phyloP scores from a whole-genome alignment of 92 coral and sea anemone genomes.

The Zoanthus solanderi region DNA sequence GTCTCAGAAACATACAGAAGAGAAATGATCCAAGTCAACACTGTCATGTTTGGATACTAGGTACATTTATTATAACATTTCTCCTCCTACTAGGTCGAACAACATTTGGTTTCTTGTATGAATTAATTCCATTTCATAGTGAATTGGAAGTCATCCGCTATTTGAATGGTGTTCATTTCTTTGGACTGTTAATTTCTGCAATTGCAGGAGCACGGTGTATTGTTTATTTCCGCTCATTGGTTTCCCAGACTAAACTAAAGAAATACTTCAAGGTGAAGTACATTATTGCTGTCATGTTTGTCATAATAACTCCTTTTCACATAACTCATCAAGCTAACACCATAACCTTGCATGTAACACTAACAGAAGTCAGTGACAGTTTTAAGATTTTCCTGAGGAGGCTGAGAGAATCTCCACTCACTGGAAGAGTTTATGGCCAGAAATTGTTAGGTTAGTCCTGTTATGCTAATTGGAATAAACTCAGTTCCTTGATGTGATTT shows the following conservation, averaged over 20 bases:
- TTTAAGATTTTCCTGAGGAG: conserved; percentile 35
- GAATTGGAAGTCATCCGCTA: conserved; percentile 79
- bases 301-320: conserved; percentile 59
- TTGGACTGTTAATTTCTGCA: conserved; percentile 68
- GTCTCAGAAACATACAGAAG: conserved; percentile 36
- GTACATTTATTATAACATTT: conserved; percentile 51
- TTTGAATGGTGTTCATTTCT: conserved; percentile 72
- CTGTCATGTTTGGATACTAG: conserved; percentile 57
- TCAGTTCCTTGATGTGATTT: not conserved
- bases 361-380: conserved; percentile 50
- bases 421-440: conserved; percentile 72
- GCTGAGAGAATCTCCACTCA: conserved; percentile 55
- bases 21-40: conserved; percentile 26
- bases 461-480: not conserved
- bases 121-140: conserved; percentile 74
- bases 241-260: conserved; percentile 35
- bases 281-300: conserved; percentile 44
- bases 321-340: conserved; percentile 52
- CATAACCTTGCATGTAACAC: conserved; percentile 55
- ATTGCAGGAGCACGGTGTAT: conserved; percentile 53
- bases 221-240: conserved; percentile 46
- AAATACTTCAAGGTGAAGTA: not conserved
- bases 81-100: conserved; percentile 74
- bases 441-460: conserved; percentile 66
- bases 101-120: conserved; percentile 63